Evolutionary conservation across 2,797 vertebrate genomes (phyloP).

Genomic region (Pipistrellus nathusii): DNA sequence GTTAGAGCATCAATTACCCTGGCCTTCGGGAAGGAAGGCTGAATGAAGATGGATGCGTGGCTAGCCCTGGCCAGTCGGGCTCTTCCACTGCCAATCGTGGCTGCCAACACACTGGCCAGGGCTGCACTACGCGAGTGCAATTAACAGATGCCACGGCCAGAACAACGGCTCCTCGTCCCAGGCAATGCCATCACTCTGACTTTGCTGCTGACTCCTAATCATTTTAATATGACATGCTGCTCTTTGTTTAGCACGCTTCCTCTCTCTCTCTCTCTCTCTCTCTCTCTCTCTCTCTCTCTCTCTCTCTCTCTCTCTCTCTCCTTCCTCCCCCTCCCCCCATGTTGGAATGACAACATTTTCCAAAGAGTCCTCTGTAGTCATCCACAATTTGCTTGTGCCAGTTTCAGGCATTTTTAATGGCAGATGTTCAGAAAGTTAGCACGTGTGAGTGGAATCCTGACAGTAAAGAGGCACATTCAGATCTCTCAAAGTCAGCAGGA

Average conservation of each 20-base stretch:
- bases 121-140: background rate
- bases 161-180: background rate
- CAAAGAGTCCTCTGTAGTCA: background rate
- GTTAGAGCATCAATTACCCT: slow-evolving; percentile 67
- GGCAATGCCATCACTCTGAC: background rate
- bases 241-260: background rate
- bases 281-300: background rate
- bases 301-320: background rate
- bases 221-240: background rate
- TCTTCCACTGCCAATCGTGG: background rate
- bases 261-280: background rate
- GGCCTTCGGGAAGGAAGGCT: slow-evolving; percentile 64
- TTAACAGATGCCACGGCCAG: background rate
- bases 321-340: background rate
- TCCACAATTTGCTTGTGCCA: background rate
- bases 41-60: slow-evolving; percentile 60
- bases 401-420: background rate
- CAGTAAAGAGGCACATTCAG: background rate
- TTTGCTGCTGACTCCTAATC: slow-evolving; percentile 53
- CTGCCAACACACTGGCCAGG: background rate
- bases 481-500: background rate
- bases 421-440: background rate
- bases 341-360: background rate
- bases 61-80: slow-evolving; percentile 22
- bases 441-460: background rate